These are phyloP conservation scores for Agrotis puta DNA, from an alignment of 2,888 invertebrate genomes.

Conservation along the genomic window DNA sequence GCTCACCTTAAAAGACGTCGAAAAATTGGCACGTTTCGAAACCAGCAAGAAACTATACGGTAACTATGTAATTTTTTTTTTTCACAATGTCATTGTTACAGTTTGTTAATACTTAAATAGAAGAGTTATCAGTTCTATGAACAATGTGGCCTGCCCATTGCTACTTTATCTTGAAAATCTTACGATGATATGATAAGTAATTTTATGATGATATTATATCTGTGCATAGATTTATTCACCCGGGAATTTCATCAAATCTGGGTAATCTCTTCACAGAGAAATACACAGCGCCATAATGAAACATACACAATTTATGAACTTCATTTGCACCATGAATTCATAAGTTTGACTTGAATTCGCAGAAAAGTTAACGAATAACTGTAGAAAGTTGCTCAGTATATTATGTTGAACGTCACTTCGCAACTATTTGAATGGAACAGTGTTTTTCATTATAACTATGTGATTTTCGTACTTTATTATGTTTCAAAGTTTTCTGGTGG, in stretches of 20 bases:
- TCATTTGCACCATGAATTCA: conserved; percentile 40
- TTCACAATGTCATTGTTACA: too few relatives aligned
- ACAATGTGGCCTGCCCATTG: too few relatives aligned
- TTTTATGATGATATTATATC: too few relatives aligned
- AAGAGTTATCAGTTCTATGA: too few relatives aligned
- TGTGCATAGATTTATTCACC: not conserved
- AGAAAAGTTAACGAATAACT: conserved; percentile 55
- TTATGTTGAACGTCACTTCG: conserved; percentile 36
- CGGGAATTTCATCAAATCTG: not conserved
- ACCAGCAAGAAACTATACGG: too few relatives aligned
- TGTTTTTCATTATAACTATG: conserved; percentile 43
- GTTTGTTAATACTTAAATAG: too few relatives aligned
- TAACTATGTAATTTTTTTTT: too few relatives aligned
- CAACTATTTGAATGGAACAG: conserved; percentile 43
- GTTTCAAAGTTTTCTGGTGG: not conserved
- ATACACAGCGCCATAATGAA: conserved; percentile 7
- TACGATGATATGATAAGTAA: too few relatives aligned
- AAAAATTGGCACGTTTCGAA: too few relatives aligned
- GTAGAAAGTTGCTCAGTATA: conserved; percentile 47
- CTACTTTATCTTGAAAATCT: too few relatives aligned
- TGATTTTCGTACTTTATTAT: conserved; percentile 32
- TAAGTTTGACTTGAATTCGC: conserved; percentile 41
- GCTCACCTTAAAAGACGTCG: too few relatives aligned
- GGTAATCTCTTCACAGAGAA: not conserved
- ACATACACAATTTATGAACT: conserved; percentile 43